These are phyloP conservation scores for Cacoxenus indagator DNA, from an alignment of 2,888 invertebrate genomes.

Conservation along the genomic window DNA sequence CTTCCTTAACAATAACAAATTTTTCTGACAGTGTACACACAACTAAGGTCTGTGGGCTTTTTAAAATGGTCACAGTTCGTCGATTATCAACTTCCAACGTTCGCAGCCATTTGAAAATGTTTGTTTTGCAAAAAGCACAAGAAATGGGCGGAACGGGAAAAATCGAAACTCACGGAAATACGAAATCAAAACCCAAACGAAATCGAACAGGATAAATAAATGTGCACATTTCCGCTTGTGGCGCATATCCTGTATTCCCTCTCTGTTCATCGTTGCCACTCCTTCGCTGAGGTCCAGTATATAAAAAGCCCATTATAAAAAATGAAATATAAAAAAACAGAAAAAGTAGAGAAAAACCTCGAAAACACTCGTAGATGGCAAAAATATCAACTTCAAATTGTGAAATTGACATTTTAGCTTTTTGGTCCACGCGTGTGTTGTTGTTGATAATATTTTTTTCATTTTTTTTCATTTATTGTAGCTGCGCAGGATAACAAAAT, in stretches of 20 bases:
- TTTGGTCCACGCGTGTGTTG: constrained; percentile 22
- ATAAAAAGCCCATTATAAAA: constrained; percentile 64
- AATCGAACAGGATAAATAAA: constrained; percentile 65
- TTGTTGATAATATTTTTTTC: background rate
- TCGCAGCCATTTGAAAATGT: constrained; percentile 60
- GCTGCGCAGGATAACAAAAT: constrained; percentile 55
- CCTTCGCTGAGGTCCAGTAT: constrained; percentile 56
- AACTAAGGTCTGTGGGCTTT: background rate
- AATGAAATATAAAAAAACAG: constrained; percentile 45
- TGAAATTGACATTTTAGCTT: constrained; percentile 63
- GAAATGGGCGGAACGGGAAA: constrained; percentile 23
- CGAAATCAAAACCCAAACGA: constrained; percentile 54
- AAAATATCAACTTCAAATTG: constrained; percentile 47
- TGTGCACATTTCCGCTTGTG: constrained; percentile 63
- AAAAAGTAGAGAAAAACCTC: constrained; percentile 24
- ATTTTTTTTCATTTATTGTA: too few species aligned
- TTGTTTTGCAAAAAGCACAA: constrained; percentile 45
- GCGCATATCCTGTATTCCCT: constrained; percentile 53
- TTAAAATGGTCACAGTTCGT: constrained; percentile 43
- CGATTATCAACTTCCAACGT: constrained; percentile 35
- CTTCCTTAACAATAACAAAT: background rate
- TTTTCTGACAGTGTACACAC: background rate
- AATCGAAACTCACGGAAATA: constrained; percentile 27
- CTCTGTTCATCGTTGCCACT: background rate
- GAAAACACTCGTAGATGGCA: constrained; percentile 40